Base-by-base conservation (phyloP, 2,113 vertebrate species). In the Dipodomys spectabilis region DNA sequence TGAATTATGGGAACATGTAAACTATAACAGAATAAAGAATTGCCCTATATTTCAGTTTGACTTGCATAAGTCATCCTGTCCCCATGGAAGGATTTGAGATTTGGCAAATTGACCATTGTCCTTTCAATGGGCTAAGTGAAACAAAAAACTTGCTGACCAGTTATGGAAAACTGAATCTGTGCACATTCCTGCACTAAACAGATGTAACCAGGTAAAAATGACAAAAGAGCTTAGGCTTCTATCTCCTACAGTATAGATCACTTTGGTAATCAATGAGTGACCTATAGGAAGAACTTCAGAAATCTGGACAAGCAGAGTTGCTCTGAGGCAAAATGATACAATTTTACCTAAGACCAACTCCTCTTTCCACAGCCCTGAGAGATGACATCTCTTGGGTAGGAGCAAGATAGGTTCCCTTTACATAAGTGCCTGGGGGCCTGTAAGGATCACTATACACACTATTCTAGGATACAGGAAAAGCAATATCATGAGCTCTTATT, bases 101-200 rank as follows among this genome's bases (percentile, higher is more conserved):
- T 92, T 96, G 93, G 85, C 93, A 95, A 81, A 86, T 25, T 62
- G 69, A 92, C 69, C 39, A 35, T 19, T 23, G 78, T 95, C 90
- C 92, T 49, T 25, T 71, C 86, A 88, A 71, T 88, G 65, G 88
- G 82, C 93, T 92, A 57, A 90, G 65, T 88, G 85, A 92, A 94
- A 88, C 93, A 88, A 93, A 49, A 94, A 94, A 90, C 88, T 68
- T 82, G 67, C 90, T 94, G 90, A 84, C 92, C 78, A 92, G 85
- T 28, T 62, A 86, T 60, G 79, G 92, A 95, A 96, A 97, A 82
- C 64, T 93, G 90, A 67, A 74, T 94, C 91, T 67, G 65, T 79
- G 53, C 32, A 53, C 49, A 44, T 72, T 93, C 86, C 39, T 92
- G 71, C 73, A 90, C 32, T 25, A 45, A 87, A n/a, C 30, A 95